These are phyloP conservation scores for Rostratula benghalensis DNA, from an alignment of 2,113 vertebrate species.

Conservation along the genomic window DNA sequence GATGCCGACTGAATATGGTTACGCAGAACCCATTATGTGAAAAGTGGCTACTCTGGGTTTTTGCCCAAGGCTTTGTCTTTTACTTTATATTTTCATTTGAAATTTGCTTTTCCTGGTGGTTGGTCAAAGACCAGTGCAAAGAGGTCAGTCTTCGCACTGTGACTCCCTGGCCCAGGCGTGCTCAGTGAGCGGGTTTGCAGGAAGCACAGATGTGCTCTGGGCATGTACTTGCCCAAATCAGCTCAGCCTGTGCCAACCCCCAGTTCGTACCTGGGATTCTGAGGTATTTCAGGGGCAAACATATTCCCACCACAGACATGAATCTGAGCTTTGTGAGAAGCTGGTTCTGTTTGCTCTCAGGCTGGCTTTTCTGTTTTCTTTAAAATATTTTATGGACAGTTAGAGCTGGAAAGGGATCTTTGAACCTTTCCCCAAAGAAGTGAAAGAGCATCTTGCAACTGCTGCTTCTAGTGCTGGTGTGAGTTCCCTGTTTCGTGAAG, in stretches of 20 bases:
- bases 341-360: background rate
- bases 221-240: background rate
- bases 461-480: background rate
- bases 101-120: background rate
- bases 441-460: background rate
- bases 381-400: background rate
- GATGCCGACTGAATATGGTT: background rate
- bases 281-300: background rate
- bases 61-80: background rate
- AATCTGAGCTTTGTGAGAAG: background rate
- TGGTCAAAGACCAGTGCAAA: too few species aligned
- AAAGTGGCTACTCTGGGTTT: background rate
- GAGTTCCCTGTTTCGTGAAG: background rate
- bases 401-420: background rate
- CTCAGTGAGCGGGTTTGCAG: accelerated
- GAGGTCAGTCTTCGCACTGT: background rate
- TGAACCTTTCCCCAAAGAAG: background rate
- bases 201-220: background rate
- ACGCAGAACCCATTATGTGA: accelerated
- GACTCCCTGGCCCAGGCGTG: accelerated
- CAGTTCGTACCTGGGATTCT: background rate
- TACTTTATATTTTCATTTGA: background rate
- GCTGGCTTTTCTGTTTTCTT: background rate
- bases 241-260: background rate
- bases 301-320: background rate